A percentile compares a stretch with the other conserved stretches of the same genome.
Evolutionary conservation across 2,797 vertebrate genomes (phyloP).

Genomic region (Sebastes diaconus): DNA sequence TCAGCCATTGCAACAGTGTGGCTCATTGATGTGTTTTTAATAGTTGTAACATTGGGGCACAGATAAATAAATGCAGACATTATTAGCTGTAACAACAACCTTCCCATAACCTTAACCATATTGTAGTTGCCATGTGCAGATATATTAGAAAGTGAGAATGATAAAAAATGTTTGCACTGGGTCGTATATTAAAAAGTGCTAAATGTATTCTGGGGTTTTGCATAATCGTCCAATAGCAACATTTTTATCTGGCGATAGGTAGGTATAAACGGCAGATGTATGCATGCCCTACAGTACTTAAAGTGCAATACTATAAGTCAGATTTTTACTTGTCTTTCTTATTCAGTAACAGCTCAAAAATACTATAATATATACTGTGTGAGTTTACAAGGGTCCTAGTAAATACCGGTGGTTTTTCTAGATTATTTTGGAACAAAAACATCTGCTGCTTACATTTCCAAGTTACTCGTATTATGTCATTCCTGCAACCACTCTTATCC

Average conservation of each 20-base stretch:
- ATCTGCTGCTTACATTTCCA: not conserved
- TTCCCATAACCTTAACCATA: not conserved
- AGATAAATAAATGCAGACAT: not conserved
- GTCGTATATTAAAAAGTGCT: no score
- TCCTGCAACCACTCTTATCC: not conserved
- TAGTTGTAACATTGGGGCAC: not conserved
- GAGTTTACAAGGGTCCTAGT: not conserved
- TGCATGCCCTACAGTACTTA: not conserved
- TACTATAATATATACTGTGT: not conserved
- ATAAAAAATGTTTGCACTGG: no score
- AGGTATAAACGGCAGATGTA: not conserved
- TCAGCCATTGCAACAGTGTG: no score
- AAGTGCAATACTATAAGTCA: not conserved
- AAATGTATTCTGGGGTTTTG: not conserved
- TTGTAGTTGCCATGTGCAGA: not conserved
- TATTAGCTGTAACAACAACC: not conserved
- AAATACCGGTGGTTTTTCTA: not conserved
- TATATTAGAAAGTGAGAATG: no score
- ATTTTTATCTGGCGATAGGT: not conserved
- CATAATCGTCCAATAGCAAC: not conserved
- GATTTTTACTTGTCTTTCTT: not conserved
- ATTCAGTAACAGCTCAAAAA: not conserved
- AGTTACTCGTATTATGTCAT: not conserved
- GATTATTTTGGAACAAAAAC: not conserved
- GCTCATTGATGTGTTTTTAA: no score